Evolutionary conservation across 2,113 vertebrate species (phyloP), one percentile per base, ranked within the genome.

Genomic region (Triplophysa tibetana): DNA sequence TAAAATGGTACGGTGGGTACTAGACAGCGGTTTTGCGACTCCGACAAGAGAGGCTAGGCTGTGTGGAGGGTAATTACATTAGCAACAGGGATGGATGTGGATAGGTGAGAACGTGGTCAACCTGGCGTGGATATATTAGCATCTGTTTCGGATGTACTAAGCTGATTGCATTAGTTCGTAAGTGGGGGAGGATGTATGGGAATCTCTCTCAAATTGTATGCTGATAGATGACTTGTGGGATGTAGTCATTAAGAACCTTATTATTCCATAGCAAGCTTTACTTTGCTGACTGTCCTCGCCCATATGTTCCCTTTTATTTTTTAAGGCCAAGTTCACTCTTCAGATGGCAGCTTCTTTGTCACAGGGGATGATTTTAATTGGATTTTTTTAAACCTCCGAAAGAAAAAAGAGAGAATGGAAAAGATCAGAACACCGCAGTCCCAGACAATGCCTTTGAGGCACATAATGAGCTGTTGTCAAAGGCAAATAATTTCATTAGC

Each of bases 381-480:
- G 48, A 63, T 72, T 63, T 79, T n/a, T 24, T 64, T 26, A 41
- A 60, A 1, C 29, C 16, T 60, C 26, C 54, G 43, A 60, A 63
- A 41, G 58, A 13, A 19, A 45, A 65, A 65, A 19, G 14, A 75
- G 50, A 80, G 50, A 74, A 74, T 43, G 62, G 66, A 43, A 80
- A 67, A 66, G 61, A 74, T 80, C 62, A 81, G 62, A 75, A 73
- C 62, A 66, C 50, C 45, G 70, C 70, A 75, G 54, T 81, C 70
- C 52, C 50, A 75, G 61, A 81, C 45, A 81, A 73, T 81, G 79
- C 63, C 63, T 81, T 67, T 81, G 45, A 75, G 79, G 70, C 24
- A 75, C 33, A 75, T 75, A 81, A 81, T 81, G 79, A 81, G 79
- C 70, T 66, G 54, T 58, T 81, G 79, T 81, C 79, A 81, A 73